phyloP scores from a whole-genome alignment of 2,888 invertebrate species.

The Brenthis ino region DNA sequence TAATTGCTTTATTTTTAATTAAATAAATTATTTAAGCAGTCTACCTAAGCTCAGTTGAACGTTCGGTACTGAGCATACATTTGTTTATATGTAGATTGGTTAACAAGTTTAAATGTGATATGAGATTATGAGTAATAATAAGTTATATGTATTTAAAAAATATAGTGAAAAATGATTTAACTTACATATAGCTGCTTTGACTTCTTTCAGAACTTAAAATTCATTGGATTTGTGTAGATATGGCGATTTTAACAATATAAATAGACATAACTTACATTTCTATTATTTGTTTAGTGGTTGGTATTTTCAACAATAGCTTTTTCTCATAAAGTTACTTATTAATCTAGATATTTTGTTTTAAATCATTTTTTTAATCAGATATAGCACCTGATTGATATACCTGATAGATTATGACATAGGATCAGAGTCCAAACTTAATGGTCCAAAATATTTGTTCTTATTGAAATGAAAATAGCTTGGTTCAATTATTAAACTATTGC shows the following conservation, averaged over 20 bases:
- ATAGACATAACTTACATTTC: background rate
- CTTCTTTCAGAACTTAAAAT: no score
- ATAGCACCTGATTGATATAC: conserved; percentile 3
- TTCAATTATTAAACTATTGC: no score
- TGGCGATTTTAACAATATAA: background rate
- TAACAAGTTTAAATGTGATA: conserved; percentile 12
- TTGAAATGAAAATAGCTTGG: no score
- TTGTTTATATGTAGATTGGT: conserved; percentile 20
- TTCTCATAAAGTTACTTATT: no score
- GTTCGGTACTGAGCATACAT: conserved; percentile 40
- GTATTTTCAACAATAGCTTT: no score
- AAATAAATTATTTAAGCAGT: conserved; percentile 40
- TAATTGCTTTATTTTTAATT: conserved; percentile 34
- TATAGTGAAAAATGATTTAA: no score
- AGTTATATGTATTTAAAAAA: no score
- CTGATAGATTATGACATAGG: background rate
- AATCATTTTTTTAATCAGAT: background rate
- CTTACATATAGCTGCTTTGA: no score
- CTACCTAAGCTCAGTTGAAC: conserved; percentile 43
- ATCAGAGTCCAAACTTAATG: no score
- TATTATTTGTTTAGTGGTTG: background rate
- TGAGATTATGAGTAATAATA: conserved; percentile 17
- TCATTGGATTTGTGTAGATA: no score
- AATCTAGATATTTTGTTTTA: background rate
- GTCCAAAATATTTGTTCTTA: no score